phyloP scores from a whole-genome alignment of 2,888 invertebrate species.

The Lepidocyrtoides sp. region DNA sequence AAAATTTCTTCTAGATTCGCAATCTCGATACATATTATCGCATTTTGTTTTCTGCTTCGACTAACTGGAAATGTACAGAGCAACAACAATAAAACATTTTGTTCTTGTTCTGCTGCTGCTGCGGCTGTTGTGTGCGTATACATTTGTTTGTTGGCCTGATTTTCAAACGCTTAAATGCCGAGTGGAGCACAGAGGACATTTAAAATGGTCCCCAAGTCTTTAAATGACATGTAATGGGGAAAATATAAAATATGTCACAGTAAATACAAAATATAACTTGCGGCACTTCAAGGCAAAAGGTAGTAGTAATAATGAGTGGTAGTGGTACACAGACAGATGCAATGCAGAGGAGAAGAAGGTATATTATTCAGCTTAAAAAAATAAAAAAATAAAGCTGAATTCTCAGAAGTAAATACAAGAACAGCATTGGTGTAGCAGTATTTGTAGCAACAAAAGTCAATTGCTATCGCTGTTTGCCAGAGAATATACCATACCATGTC shows the following conservation, averaged over 20 bases:
- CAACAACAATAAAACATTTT: slow-evolving; percentile 29
- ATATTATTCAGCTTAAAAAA: no score
- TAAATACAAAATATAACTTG: slow-evolving; percentile 22
- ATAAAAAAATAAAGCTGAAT: not conserved
- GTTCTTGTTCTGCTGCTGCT: slow-evolving; percentile 7
- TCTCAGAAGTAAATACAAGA: not conserved
- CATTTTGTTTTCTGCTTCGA: not conserved
- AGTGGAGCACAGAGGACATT: slow-evolving; percentile 36
- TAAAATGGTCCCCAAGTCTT: slow-evolving; percentile 56
- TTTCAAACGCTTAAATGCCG: slow-evolving; percentile 31
- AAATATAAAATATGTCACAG: slow-evolving; percentile 72
- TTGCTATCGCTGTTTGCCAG: slow-evolving; percentile 17
- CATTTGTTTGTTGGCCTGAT: slow-evolving; percentile 51
- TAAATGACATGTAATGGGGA: slow-evolving; percentile 77
- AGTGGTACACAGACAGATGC: not conserved
- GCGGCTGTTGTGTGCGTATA: no score
- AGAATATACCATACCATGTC: not conserved
- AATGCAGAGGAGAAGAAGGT: not conserved
- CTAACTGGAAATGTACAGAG: not conserved
- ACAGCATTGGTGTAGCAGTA: not conserved
- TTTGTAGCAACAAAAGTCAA: slow-evolving; percentile 12
- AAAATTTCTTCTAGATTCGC: slow-evolving; percentile 68
- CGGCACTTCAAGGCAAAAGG: not conserved
- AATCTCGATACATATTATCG: slow-evolving; percentile 18
- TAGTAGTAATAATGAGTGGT: slow-evolving; percentile 18